Evolutionary conservation across 1,140 invertebrate genomes (phyloP).

Genomic region (Oppia nitens): DNA sequence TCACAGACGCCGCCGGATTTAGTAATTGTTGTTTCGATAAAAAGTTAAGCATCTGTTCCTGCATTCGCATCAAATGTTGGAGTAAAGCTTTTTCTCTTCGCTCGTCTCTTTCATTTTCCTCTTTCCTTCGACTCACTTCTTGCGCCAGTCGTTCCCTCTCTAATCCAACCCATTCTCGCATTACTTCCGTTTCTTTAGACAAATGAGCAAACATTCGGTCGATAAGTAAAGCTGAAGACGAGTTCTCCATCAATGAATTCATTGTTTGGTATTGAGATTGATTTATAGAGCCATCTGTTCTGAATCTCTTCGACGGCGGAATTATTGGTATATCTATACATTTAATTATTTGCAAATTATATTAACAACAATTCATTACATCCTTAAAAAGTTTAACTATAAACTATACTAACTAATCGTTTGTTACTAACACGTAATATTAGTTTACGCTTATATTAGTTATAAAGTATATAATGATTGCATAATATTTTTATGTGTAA

Average conservation of each 20-base stretch:
- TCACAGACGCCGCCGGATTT: not conserved
- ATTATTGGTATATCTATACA: not conserved
- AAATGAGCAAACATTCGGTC: slow-evolving; percentile 19
- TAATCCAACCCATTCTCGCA: slow-evolving; percentile 18
- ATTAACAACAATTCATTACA: not conserved
- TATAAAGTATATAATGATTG: too few relatives aligned
- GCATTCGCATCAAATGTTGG: slow-evolving; percentile 10
- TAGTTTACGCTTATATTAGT: too few relatives aligned
- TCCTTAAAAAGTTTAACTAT: not conserved
- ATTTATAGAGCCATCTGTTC: not conserved
- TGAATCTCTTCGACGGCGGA: not conserved
- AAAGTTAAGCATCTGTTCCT: slow-evolving; percentile 14
- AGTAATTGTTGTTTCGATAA: not conserved
- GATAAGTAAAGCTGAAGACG: slow-evolving; percentile 15
- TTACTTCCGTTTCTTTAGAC: slow-evolving; percentile 16
- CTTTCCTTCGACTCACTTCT: slow-evolving; percentile 12
- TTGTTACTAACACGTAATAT: too few relatives aligned
- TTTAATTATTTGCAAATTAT: not conserved
- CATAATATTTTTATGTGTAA: too few relatives aligned
- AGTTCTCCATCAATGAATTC: not conserved
- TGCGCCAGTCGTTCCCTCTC: slow-evolving; percentile 15
- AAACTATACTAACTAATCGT: not conserved
- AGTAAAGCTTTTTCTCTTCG: slow-evolving; percentile 14
- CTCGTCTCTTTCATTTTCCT: slow-evolving; percentile 18
- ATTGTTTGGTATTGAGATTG: not conserved